phyloP scores from a whole-genome alignment of 2,888 invertebrate genomes.

The Lasius fuliginosus region DNA sequence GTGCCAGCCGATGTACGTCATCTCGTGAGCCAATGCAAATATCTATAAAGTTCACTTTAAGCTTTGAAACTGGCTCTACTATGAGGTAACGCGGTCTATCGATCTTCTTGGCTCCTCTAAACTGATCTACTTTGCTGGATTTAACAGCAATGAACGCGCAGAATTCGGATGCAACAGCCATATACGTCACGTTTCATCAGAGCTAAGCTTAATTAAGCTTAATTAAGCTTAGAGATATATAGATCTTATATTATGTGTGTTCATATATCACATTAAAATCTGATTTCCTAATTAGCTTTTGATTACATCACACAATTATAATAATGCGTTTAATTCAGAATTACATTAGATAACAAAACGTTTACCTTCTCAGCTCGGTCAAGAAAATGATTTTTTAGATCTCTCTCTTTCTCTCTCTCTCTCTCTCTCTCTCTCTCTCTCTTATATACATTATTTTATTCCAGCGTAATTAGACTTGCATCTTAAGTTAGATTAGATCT shows the following conservation, averaged over 20 bases:
- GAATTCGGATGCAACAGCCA: neutral
- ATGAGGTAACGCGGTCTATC: conserved; percentile 45
- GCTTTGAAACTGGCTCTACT: conserved; percentile 44
- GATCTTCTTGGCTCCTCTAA: conserved; percentile 38
- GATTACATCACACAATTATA: conserved; percentile 1
- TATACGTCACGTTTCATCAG: neutral
- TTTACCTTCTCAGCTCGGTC: neutral
- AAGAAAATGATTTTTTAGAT: neutral
- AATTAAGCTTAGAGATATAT: neutral
- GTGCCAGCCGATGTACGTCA: conserved; percentile 70
- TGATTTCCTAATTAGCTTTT: neutral
- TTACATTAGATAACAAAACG: neutral
- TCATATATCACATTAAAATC: neutral
- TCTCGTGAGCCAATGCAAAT: conserved; percentile 75
- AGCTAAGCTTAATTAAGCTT: neutral
- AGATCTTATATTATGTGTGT: neutral
- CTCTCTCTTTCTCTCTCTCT: too few species aligned
- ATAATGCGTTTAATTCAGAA: neutral
- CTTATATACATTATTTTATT: neutral
- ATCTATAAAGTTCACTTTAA: conserved; percentile 66
- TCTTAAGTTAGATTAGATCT: neutral
- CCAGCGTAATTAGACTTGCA: neutral
- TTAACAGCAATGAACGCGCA: neutral
- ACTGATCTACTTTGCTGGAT: conserved; percentile 24
- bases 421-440: too few species aligned